Evolutionary conservation across 2,113 vertebrate species (phyloP).

Genomic region (Gadus macrocephalus): DNA sequence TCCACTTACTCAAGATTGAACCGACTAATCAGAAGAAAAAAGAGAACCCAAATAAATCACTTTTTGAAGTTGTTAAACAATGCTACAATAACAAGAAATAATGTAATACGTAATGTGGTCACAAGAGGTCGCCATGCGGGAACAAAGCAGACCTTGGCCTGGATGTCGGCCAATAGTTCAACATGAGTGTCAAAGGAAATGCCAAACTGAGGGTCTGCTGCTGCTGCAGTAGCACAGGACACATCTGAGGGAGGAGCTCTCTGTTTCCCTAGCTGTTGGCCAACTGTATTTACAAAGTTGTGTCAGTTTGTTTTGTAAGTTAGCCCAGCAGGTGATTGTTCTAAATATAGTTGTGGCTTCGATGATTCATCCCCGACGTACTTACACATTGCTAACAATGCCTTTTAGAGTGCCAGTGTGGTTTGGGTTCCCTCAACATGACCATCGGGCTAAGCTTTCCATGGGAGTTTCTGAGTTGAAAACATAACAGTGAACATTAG

Average conservation of each 20-base stretch:
- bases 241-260: not conserved
- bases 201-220: slow-evolving; percentile 12
- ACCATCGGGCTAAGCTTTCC: not conserved
- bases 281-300: not conserved
- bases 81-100: not conserved
- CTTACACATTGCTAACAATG: no score
- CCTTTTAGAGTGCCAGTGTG: no score
- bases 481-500: not conserved
- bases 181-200: slow-evolving; percentile 34
- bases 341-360: no score
- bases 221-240: not conserved
- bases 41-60: not conserved
- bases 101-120: slow-evolving; percentile 29
- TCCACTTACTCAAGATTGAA: slow-evolving; percentile 84
- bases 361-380: no score
- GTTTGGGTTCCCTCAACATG: no score
- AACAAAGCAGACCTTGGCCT: slow-evolving; percentile 6
- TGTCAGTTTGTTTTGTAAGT: not conserved
- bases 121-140: slow-evolving; percentile 50
- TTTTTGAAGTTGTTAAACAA: not conserved
- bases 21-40: slow-evolving; percentile 57
- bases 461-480: no score
- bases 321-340: not conserved
- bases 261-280: not conserved
- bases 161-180: slow-evolving; percentile 24